Percentiles rank a stretch among this genome's conserved stretches.
These are phyloP conservation scores for Sorex araneus DNA, from an alignment of 2,113 vertebrate genomes.

Conservation along the genomic window DNA sequence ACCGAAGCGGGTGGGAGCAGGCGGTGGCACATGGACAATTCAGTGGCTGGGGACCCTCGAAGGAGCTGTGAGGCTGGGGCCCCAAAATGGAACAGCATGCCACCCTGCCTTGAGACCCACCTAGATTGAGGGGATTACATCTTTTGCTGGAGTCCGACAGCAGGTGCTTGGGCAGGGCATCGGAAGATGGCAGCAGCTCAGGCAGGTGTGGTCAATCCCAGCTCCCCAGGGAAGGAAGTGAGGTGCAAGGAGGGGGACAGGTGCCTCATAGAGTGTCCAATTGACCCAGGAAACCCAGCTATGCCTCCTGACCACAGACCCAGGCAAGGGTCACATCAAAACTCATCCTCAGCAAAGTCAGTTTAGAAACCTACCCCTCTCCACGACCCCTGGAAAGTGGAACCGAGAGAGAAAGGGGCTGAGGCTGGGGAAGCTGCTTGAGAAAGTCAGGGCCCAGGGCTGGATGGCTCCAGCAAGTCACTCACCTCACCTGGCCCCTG, in stretches of 20 bases:
- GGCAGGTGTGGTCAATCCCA: not conserved
- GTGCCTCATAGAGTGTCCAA: not conserved
- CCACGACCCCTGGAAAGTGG: not conserved
- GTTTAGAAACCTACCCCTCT: not conserved
- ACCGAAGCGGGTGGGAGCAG: not conserved
- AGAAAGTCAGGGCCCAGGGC: not conserved
- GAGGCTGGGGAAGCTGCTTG: not conserved
- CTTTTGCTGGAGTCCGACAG: not conserved
- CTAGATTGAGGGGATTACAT: not conserved
- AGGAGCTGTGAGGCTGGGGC: not conserved
- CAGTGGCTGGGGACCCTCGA: conserved; percentile 41
- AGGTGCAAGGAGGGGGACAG: not conserved
- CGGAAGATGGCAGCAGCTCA: not conserved
- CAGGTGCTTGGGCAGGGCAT: not conserved
- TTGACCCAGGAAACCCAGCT: too few species aligned
- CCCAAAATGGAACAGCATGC: not conserved
- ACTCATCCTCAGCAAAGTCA: not conserved
- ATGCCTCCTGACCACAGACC: not conserved
- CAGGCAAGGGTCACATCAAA: not conserved
- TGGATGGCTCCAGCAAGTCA: not conserved
- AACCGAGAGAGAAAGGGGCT: not conserved
- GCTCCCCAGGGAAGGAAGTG: not conserved
- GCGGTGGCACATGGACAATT: not conserved
- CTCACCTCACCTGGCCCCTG: not conserved
- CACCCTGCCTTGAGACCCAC: not conserved